Evolutionary conservation across 2,888 invertebrate genomes (phyloP).

Genomic region (Osmoderma eremita): DNA sequence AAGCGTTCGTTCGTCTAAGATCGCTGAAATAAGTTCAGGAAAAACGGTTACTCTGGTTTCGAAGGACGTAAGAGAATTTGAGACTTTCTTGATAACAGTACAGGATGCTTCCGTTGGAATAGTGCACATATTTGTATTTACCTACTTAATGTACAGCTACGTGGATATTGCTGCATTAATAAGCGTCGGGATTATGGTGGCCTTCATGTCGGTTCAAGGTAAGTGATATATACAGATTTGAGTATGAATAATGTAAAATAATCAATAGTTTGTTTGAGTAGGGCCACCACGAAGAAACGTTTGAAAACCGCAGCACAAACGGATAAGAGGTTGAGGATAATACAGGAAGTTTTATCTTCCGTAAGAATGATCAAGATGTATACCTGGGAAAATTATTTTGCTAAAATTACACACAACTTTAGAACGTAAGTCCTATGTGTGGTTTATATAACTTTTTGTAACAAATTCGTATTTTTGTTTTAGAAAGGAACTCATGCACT

Average conservation of each 20-base stretch:
- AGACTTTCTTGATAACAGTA: constrained; percentile 79
- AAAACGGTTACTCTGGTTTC: constrained; percentile 67
- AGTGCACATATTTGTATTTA: constrained; percentile 75
- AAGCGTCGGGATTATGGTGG: constrained; percentile 64
- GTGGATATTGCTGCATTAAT: constrained; percentile 65
- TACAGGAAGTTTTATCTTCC: constrained; percentile 90
- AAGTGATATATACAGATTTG: constrained; percentile 77
- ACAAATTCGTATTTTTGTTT: constrained; percentile 17
- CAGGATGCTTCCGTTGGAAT: constrained; percentile 86
- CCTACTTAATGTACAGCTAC: constrained; percentile 72
- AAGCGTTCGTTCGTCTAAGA: constrained; percentile 79
- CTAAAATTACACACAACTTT: constrained; percentile 42
- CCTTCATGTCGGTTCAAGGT: constrained; percentile 61
- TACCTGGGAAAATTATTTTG: constrained; percentile 57
- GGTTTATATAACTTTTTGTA: too few relatives aligned
- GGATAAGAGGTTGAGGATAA: constrained; percentile 85
- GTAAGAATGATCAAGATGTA: constrained; percentile 83
- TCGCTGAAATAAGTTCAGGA: constrained; percentile 83
- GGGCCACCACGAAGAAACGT: constrained; percentile 51
- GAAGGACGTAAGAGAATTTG: constrained; percentile 87
- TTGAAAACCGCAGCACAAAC: constrained; percentile 65
- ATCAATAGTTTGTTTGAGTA: constrained; percentile 64
- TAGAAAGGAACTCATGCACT: constrained; percentile 73
- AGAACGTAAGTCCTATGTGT: constrained; percentile 57
- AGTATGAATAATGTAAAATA: constrained; percentile 67